These are phyloP conservation scores for Mormyrus proboscirostris DNA, from an alignment of 2,797 vertebrate genomes.

Conservation along the genomic window DNA sequence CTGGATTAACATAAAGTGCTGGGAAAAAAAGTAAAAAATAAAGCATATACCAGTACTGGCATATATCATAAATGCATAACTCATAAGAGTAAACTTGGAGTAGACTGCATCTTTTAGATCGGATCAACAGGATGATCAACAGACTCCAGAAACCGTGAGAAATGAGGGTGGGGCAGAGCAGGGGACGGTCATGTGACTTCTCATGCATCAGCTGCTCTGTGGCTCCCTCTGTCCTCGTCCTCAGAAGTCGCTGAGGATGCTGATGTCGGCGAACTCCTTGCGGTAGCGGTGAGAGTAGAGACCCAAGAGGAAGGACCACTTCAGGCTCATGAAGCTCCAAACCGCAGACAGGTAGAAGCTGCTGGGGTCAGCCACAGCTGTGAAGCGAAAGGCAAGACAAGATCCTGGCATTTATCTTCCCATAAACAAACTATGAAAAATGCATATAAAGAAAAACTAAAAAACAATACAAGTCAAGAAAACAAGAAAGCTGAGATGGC, in stretches of 20 bases:
- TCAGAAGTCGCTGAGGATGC: conserved; percentile 96
- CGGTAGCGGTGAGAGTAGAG: conserved; percentile 81
- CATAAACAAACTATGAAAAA: background rate
- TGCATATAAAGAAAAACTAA: background rate
- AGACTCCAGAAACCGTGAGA: background rate
- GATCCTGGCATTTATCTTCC: background rate
- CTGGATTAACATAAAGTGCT: background rate
- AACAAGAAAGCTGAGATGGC: background rate
- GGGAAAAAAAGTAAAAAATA: background rate
- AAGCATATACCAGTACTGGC: conserved; percentile 7
- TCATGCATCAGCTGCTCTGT: background rate
- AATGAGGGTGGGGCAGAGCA: background rate
- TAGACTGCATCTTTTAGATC: background rate
- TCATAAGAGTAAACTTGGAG: background rate
- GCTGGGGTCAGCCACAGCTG: conserved; percentile 74
- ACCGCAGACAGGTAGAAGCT: conserved; percentile 83
- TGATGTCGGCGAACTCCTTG: conserved; percentile 92
- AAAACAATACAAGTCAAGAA: background rate
- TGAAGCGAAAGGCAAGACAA: background rate
- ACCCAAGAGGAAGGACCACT: conserved; percentile 84
- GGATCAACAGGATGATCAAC: background rate
- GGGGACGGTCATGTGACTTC: background rate
- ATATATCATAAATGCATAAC: conserved; percentile 4
- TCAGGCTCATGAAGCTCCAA: conserved; percentile 87
- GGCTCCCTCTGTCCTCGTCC: conserved; percentile 6